Base-by-base conservation (phyloP, 2,888 invertebrate species). In the Leptopilina drosophilae region DNA sequence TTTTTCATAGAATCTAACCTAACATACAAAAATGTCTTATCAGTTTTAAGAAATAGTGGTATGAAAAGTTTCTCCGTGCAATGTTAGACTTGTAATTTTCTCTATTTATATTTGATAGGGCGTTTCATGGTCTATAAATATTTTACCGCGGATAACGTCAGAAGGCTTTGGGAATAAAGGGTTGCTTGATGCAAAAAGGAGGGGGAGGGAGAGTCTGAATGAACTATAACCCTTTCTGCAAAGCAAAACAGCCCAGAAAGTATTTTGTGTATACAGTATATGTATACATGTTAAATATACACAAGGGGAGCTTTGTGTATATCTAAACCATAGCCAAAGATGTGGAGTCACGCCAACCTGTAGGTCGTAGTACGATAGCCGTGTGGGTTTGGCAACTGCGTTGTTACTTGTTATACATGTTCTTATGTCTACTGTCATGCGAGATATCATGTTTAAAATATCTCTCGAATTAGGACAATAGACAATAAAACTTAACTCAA, bases 291-390 rank as follows among this genome's bases (percentile, higher is more conserved):
- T 49, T 53, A 14, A 14, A 26, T 69, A 42, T 42, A 42, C 42
- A 69, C 33, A 33, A 56, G 49, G 49, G 49, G 49, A 11, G 49
- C 49, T 12, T 49, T 53, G 33, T 73, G 33, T 73, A 73, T 64
- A 73, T 64, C 76, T 53, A 53, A 53, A 20, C 81, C 42, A 42
- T 42, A 42, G 8, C 42, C 42, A 82, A 86, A 84, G 85, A 84
- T 82, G 84, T 76, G 76, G 84, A 85, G 86, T 87, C 87, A 87
- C 86, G 88, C 87, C 88, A 87, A 88, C 88, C 88, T 88, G 88
- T 88, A 85, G 87, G 87, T 85, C 83, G 80, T 78, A 78, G 82
- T 67, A 79, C 82, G 84, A 87, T 87, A 81, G 84, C 81, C 81
- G 49, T 11, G 49, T 12, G 49, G 80, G 83, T 85, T 86, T 83